A percentile compares a stretch with the other conserved stretches of the same genome.
Evolutionary conservation across 35 echinoderm and acorn worm species (phyloP).

Genomic region (Amphiura filiformis): DNA sequence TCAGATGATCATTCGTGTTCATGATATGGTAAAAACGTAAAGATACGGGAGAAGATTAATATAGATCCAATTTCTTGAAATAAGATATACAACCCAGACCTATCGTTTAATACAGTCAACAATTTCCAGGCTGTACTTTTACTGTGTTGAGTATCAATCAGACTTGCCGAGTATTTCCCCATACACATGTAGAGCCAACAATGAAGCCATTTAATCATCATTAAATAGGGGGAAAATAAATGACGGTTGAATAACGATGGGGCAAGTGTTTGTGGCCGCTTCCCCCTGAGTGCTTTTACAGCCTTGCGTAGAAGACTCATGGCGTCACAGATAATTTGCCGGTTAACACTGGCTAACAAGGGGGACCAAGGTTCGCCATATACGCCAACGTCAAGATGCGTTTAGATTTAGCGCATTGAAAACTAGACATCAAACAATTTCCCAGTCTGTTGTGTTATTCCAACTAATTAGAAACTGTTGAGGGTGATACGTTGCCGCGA

Average conservation of each 20-base stretch:
- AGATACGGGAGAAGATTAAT: too few species aligned
- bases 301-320: constrained; percentile 21
- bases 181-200: neutral
- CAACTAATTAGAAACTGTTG: constrained; percentile 48
- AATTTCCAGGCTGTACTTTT: too few species aligned
- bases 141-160: too few species aligned
- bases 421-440: neutral
- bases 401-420: neutral
- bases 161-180: too few species aligned
- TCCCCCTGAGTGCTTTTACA: constrained; percentile 28
- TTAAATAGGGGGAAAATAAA: constrained; percentile 19
- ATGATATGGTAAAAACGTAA: too few species aligned
- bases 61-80: too few species aligned
- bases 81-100: too few species aligned
- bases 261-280: constrained; percentile 10
- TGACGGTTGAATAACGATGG: constrained; percentile 24
- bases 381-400: constrained; percentile 6
- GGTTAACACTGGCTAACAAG: constrained; percentile 41
- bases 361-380: constrained; percentile 26
- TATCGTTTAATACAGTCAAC: too few species aligned
- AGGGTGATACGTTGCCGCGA: constrained; percentile 27
- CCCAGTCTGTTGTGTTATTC: constrained; percentile 30
- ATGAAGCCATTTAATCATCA: constrained; percentile 3
- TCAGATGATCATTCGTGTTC: too few species aligned
- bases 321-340: constrained; percentile 37